These are phyloP conservation scores for Graptemys geographica DNA, from an alignment of 2,797 vertebrate genomes.

Conservation along the genomic window DNA sequence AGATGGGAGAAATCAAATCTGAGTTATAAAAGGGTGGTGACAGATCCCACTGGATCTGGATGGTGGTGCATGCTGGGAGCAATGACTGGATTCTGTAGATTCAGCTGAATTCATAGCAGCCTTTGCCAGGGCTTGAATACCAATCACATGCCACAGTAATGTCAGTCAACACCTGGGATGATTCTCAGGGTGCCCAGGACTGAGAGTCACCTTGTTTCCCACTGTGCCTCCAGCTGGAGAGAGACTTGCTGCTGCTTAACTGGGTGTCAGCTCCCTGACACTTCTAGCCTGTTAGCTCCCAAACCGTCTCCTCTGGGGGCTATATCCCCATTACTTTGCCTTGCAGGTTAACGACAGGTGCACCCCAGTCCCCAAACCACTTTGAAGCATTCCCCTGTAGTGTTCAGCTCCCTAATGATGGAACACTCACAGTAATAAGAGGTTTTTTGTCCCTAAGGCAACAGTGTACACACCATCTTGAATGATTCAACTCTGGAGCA, in stretches of 20 bases:
- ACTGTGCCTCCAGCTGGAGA: background rate
- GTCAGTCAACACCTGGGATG: background rate
- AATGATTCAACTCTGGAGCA: no score
- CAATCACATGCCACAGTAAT: background rate
- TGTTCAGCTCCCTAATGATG: background rate
- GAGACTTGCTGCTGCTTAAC: background rate
- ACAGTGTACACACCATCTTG: background rate
- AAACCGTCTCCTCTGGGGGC: background rate
- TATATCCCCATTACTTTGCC: background rate
- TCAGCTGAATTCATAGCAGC: no score
- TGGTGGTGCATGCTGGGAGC: fast-evolving
- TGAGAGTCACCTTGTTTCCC: background rate
- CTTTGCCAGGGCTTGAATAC: no score
- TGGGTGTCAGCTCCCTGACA: background rate
- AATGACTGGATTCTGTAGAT: background rate
- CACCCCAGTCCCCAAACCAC: background rate
- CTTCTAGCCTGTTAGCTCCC: background rate
- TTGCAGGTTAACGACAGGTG: background rate
- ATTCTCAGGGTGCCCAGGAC: background rate
- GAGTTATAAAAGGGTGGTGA: fast-evolving
- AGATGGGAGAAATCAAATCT: background rate
- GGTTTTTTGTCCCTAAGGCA: background rate
- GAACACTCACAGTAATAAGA: no score
- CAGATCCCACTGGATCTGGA: background rate
- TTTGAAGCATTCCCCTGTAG: background rate